Evolutionary conservation across 2,113 vertebrate species (phyloP).

Genomic region (Podilymbus podiceps): DNA sequence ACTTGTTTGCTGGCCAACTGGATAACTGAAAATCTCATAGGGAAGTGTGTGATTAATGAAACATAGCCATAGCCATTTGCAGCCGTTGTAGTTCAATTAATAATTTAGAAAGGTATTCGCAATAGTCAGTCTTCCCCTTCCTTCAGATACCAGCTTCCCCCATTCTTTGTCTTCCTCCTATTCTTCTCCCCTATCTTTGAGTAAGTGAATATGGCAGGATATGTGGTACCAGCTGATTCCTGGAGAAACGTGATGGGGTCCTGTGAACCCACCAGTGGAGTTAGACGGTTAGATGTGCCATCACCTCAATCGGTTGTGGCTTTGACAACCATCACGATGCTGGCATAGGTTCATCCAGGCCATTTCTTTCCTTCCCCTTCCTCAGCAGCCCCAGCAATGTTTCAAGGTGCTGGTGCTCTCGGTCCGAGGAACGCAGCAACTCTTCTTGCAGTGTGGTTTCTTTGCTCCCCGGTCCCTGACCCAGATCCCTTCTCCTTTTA

Average conservation of each 20-base stretch:
- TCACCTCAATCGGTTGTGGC: neutral
- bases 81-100: neutral
- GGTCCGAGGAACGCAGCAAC: neutral
- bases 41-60: neutral
- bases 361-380: neutral
- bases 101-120: neutral
- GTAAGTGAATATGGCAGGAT: neutral
- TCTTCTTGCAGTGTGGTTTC: neutral
- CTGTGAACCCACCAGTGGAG: neutral
- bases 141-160: neutral
- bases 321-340: neutral
- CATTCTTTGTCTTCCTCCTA: neutral
- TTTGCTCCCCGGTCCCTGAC: neutral
- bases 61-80: neutral
- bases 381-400: neutral
- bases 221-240: neutral
- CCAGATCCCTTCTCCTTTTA: neutral
- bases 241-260: neutral
- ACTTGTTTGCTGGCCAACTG: neutral
- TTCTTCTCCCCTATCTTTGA: neutral
- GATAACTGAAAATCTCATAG: neutral
- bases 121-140: neutral
- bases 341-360: fast-evolving
- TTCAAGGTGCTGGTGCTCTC: neutral
- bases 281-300: neutral